Base-by-base conservation (phyloP, 2,113 vertebrate genomes). In the Grantiella picta region DNA sequence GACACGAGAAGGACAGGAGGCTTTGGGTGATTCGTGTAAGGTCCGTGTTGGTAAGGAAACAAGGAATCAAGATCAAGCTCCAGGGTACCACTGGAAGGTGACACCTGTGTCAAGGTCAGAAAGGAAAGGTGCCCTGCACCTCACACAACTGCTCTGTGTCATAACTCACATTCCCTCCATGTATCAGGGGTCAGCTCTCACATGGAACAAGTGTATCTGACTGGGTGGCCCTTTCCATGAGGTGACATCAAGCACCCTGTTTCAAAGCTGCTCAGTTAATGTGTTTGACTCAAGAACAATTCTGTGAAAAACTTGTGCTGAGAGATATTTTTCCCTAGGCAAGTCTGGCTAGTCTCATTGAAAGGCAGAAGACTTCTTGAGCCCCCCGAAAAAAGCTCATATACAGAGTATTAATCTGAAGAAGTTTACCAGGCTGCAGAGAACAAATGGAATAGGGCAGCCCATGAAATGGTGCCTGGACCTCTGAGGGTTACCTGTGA, bases 111-210 rank as follows among this genome's bases (percentile, higher is more conserved):
- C 2, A 1, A 29, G 20, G 27, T n/a, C 24, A 59, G 49, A 36
- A 44, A 40, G 20, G 12, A 86, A 68, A 64, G 2, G 3, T 45
- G 40, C 33, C 50, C 53, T 60, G 45, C 57, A 44, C 31, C 25
- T 75, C 28, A 47, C 21, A 54, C 28, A 35, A 13, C 13, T 49
- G 38, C 10, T 72, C 25, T 42, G 14, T 16, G 59, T 0, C 36
- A 36, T 6, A 49, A 33, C 53, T 66, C 52, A 61, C n/a, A 29
- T 29, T 52, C 21, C 21, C 21, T 35, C 1, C 0, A 3, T 4
- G 22, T 4, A 9, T 14, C 21, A 15, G n/a, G 10, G n/a, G 20
- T 8, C 65, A 66, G 25, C 22, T 49, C 65, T 9, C n/a, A 8
- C 59, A 54, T 77, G n/a, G 23, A 52, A 44, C 6, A n/a, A 47